Evolutionary conservation across 1,140 invertebrate species (phyloP).

Genomic region (Hydropsyche tenuis): DNA sequence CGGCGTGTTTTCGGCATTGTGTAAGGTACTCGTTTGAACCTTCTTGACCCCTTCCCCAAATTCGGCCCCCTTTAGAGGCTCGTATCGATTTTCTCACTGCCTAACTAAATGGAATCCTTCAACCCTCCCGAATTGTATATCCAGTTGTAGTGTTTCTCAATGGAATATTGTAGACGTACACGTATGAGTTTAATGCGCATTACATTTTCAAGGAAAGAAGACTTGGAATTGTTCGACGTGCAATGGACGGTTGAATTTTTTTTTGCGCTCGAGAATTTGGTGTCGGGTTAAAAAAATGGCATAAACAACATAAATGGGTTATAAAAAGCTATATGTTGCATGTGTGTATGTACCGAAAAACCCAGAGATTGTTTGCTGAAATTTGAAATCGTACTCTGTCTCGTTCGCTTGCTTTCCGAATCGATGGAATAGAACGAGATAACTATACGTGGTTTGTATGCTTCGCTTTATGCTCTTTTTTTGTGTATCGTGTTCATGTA

Average conservation of each 20-base stretch:
- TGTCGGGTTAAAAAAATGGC: neutral
- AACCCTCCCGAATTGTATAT: neutral
- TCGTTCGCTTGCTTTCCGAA: neutral
- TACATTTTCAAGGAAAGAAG: too few species aligned
- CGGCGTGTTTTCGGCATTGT: too few species aligned
- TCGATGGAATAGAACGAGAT: neutral
- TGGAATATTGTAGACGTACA: too few species aligned
- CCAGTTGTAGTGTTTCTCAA: too few species aligned
- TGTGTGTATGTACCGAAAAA: neutral
- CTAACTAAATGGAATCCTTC: neutral
- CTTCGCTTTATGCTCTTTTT: neutral
- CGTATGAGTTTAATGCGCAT: too few species aligned
- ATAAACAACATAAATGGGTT: slow-evolving; percentile 24
- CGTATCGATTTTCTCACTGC: slow-evolving; percentile 22
- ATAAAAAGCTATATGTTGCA: slow-evolving; percentile 27
- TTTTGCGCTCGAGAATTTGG: neutral
- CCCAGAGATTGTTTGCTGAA: slow-evolving; percentile 7
- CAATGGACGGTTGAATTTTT: too few species aligned
- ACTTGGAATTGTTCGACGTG: too few species aligned
- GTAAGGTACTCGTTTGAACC: too few species aligned
- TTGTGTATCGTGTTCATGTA: too few species aligned
- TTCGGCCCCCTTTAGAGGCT: neutral
- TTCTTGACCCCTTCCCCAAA: slow-evolving; percentile 9
- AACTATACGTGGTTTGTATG: neutral
- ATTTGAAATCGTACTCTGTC: neutral